These are phyloP conservation scores for Drosophila arizonae DNA, from an alignment of 1,140 invertebrate genomes.

Conservation along the genomic window DNA sequence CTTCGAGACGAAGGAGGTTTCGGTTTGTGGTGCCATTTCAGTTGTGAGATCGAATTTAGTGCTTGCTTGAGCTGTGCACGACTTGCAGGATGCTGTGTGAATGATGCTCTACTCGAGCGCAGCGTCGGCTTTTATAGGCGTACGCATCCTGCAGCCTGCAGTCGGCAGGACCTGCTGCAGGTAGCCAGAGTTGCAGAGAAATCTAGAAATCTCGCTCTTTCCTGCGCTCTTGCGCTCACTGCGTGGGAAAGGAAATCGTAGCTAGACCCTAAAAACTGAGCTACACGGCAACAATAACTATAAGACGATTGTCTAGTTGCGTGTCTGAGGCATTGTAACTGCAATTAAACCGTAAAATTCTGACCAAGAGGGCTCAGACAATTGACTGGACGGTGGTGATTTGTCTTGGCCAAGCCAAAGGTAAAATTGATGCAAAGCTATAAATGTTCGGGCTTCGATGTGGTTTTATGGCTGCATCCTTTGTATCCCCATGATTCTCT, in stretches of 20 bases:
- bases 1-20: constrained; percentile 85
- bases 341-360: constrained; percentile 80
- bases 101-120: constrained; percentile 60
- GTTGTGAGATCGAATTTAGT: constrained; percentile 5
- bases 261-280: constrained; percentile 33
- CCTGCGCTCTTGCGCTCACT: constrained; percentile 35
- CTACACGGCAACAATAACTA: constrained; percentile 18
- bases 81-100: constrained; percentile 75
- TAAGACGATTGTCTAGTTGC: constrained; percentile 67
- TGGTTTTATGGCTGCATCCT: constrained; percentile 6
- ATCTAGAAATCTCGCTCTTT: constrained; percentile 62
- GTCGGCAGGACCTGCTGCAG: constrained; percentile 66
- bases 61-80: constrained; percentile 51
- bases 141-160: constrained; percentile 35
- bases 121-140: constrained; percentile 65
- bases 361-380: constrained; percentile 46
- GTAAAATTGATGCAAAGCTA: constrained; percentile 19
- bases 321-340: constrained; percentile 59
- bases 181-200: constrained; percentile 36
- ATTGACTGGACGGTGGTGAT: constrained; percentile 63
- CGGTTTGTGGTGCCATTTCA: constrained; percentile 69
- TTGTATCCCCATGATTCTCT: too few species aligned
- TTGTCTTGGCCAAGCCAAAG: constrained; percentile 48
- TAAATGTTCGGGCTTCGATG: constrained; percentile 10
- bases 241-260: constrained; percentile 77